Percentiles rank a stretch among this genome's conserved stretches.
Evolutionary conservation across 2,113 vertebrate genomes (phyloP).

Genomic region (Gyps fulvus): DNA sequence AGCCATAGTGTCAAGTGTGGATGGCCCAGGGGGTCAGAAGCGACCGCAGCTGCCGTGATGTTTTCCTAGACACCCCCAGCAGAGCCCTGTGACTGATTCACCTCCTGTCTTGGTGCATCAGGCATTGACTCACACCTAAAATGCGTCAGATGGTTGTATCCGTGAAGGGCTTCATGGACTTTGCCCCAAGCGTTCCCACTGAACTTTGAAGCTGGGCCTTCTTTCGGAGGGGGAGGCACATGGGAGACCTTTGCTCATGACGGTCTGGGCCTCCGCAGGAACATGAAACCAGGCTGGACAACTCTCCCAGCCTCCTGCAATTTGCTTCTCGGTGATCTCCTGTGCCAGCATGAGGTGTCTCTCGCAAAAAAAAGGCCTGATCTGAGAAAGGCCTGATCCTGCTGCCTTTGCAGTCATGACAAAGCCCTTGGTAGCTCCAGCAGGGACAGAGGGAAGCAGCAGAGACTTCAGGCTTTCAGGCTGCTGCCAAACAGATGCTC

Average conservation of each 20-base stretch:
- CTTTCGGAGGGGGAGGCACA: neutral
- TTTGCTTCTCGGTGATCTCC: neutral
- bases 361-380: neutral
- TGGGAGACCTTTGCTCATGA: neutral
- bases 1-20: neutral
- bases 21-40: neutral
- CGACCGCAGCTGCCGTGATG: neutral
- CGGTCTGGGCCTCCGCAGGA: neutral
- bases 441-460: neutral
- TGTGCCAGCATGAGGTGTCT: neutral
- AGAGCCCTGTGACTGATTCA: slow-evolving; percentile 43
- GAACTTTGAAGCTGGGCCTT: neutral
- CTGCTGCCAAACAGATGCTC: neutral
- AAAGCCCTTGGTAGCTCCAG: neutral
- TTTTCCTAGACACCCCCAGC: slow-evolving; percentile 26
- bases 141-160: neutral
- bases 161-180: neutral
- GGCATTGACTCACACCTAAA: slow-evolving; percentile 39
- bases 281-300: neutral
- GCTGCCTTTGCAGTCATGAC: neutral
- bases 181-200: neutral
- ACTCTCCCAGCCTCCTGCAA: neutral
- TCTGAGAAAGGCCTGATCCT: neutral
- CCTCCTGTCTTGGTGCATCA: slow-evolving; percentile 36
- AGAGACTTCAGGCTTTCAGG: neutral